phyloP scores from a whole-genome alignment of 2,113 vertebrate genomes.

The Pelobates fuscus region DNA sequence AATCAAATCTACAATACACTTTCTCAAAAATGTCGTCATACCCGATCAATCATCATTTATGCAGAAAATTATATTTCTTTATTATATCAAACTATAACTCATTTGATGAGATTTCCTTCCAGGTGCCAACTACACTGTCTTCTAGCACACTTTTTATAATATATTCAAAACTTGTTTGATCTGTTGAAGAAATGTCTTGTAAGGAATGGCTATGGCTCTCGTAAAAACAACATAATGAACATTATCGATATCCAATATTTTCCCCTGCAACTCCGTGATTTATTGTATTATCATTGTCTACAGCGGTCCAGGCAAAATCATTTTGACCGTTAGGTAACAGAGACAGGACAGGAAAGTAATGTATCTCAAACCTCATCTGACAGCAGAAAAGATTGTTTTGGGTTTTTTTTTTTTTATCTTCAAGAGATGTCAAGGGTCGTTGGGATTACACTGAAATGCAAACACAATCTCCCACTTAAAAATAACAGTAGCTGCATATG shows the following conservation, averaged over 20 bases:
- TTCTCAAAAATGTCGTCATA: too few species aligned
- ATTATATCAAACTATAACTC: too few species aligned
- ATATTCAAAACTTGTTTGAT: not conserved
- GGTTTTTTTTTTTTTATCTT: not conserved
- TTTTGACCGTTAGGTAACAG: conserved; percentile 9
- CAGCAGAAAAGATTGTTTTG: conserved; percentile 4
- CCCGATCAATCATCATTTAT: too few species aligned
- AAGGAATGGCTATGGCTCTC: not conserved
- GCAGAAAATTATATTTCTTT: too few species aligned
- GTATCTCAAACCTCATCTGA: conserved; percentile 19
- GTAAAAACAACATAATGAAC: conserved; percentile 38
- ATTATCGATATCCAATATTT: conserved; percentile 40
- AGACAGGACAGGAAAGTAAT: conserved; percentile 2
- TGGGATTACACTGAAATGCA: too few species aligned
- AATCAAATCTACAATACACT: too few species aligned
- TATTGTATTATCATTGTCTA: conserved; percentile 36
- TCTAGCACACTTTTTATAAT: not conserved
- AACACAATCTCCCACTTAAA: too few species aligned
- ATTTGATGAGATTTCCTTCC: too few species aligned
- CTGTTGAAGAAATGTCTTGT: too few species aligned
- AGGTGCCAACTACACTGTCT: not conserved
- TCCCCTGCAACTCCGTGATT: conserved; percentile 27
- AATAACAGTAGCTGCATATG: too few species aligned
- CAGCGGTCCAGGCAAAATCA: not conserved
- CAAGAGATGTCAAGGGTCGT: not conserved